Evolutionary conservation across 2,113 vertebrate genomes (phyloP), one percentile per base, ranked within the genome.

Genomic region (Dolichotis patagonum): DNA sequence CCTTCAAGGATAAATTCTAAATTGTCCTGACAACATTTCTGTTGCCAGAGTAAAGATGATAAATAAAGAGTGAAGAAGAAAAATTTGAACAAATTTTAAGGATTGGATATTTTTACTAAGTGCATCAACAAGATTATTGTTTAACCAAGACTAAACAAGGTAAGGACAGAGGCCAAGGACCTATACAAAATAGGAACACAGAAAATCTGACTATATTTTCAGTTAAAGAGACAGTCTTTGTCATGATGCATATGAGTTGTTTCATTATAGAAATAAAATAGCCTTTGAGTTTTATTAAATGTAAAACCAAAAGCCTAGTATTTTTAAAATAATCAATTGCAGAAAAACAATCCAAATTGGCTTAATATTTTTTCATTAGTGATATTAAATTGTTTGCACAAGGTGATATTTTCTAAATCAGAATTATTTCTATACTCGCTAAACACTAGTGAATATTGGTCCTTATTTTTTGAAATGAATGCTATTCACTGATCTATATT

Each of bases 281-380:
- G 38, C 41, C 46, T 94, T 92, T 90, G 8, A 49, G 41, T 1
- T 22, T 71, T 6, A 78, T 71, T 85, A 85, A 69, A 58, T 82
- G 7, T 28, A 91, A 87, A 56, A 3, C 19, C 20, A 88, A 96
- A 78, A 69, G 32, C 2, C 4, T 49, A 60, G 2, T 12, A 84
- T 90, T 95, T 92, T 19, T 62, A 77, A 92, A 90, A 82, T 89
- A 26, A 30, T 38, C 49, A 75, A 12, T 83, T 93, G 49, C 4
- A 93, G 38, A 54, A 85, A 85, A 82, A 86, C 28, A 81, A 86
- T 75, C 16, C 65, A 83, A 56, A 49, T 90, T 67, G 20, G 14
- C 35, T 41, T 83, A 7, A 3, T 58, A 12, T 69, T 83, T 87
- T 35, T 67, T 77, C n/a, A 2, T 28, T 75, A 73, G 1, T 88